Conservation (phyloP, 1,140 invertebrate genomes). For the Drosophila ficusphila region DNA sequence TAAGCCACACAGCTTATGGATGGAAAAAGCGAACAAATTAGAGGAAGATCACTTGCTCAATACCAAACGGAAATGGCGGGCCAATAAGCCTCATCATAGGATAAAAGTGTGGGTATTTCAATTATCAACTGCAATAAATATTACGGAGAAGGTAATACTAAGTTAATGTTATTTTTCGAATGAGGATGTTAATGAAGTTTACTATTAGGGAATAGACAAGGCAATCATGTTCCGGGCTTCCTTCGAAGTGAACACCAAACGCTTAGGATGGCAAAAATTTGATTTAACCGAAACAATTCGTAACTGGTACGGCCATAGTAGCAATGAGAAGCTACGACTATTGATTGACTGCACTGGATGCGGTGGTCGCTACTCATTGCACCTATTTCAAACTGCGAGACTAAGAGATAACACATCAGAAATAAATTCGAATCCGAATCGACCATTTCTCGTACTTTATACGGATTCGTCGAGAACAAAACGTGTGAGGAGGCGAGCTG, state of each 20-base stretch:
- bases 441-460: constrained; percentile 93
- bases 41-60: constrained; percentile 23
- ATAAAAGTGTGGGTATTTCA: constrained; percentile 80
- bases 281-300: constrained; percentile 92
- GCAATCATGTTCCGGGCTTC: constrained; percentile 89
- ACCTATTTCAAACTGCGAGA: constrained; percentile 71
- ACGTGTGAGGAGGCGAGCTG: constrained; percentile 90
- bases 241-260: constrained; percentile 87
- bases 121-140: constrained; percentile 55
- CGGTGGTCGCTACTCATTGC: constrained; percentile 88
- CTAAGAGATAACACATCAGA: constrained; percentile 10
- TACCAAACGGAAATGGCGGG: constrained; percentile 29
- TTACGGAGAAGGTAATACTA: constrained; percentile 59
- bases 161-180: neutral
- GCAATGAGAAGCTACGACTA: constrained; percentile 87
- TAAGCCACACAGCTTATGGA: constrained; percentile 36
- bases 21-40: constrained; percentile 7
- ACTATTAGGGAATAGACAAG: constrained; percentile 85
- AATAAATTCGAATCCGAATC: constrained; percentile 85
- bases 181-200: constrained; percentile 7
- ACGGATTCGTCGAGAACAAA: constrained; percentile 87
- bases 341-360: constrained; percentile 94
- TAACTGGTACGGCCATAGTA: constrained; percentile 88
- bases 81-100: constrained; percentile 22
- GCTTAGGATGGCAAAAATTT: constrained; percentile 93